Base-by-base conservation (phyloP, 2,797 vertebrate genomes). In the Leptatherina wallacei region DNA sequence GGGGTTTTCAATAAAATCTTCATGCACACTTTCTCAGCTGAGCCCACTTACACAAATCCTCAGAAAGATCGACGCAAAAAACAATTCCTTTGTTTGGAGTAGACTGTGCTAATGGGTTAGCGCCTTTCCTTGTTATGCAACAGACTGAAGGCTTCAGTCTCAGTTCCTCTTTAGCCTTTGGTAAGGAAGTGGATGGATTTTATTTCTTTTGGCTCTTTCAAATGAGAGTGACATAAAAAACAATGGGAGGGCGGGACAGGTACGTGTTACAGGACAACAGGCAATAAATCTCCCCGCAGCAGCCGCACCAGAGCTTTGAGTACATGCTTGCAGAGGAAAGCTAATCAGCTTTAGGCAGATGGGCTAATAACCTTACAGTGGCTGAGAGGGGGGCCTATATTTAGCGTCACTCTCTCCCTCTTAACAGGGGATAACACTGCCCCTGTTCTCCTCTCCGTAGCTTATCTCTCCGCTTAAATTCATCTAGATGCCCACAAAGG, bases 301-400 rank as follows among this genome's bases (percentile, higher is more conserved):
- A 88, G 85, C 83, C 69, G 86, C 78, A 90, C 81, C 63, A 69
- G 70, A 83, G 86, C 70, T 70, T 68, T 90, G 82, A 86, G 84
- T 87, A 78, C 73, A 86, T 77, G 86, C 83, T 88, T 87, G 90
- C 83, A 78, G 84, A 90, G 77, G 57, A 60, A 90, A 57, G 80
- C 85, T 94, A 94, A 95, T 95, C 91, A 92, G 94, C 93, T 95
- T 95, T 93, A 82, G 73, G 80, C 60, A 91, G 88, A 91, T 90
- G 86, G 85, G 92, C 84, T 94, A 95, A 95, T 94, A 89, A 92
- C 91, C 92, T 94, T 91, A 93, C 91, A 84, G 87, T 85, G 69
- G 87, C 83, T 85, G 87, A 82, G 88, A 76, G 78, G 78, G 77
- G 84, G 87, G 84, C 0, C 80, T 91, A 94, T 92, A 93, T 93